Conservation (phyloP, 2,113 vertebrate genomes). For the Chloebia gouldiae region DNA sequence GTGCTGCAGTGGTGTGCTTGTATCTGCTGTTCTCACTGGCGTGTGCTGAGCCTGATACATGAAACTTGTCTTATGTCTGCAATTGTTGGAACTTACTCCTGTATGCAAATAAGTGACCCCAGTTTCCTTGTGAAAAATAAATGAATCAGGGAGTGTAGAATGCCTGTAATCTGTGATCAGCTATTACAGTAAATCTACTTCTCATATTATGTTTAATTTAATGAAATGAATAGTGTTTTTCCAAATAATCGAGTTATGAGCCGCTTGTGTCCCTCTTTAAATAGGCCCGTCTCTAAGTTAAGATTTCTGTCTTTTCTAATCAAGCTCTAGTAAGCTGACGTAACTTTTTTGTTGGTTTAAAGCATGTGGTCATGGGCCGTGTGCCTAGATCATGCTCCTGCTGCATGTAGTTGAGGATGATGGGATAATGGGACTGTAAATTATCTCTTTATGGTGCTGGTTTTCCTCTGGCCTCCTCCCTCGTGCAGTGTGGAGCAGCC, state of each 20-base stretch:
- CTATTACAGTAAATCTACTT: slow-evolving; percentile 41
- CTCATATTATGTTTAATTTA: slow-evolving; percentile 29
- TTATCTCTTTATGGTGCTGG: slow-evolving; percentile 13
- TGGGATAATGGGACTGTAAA: slow-evolving; percentile 43
- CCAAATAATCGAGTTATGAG: slow-evolving; percentile 20
- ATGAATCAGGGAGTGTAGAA: not conserved
- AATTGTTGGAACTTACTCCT: not conserved
- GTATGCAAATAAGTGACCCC: not conserved
- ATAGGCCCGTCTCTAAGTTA: not conserved
- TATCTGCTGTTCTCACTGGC: not conserved
- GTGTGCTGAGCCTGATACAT: not conserved
- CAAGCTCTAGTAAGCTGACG: not conserved
- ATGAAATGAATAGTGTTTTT: slow-evolving; percentile 29
- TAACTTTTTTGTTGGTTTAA: not conserved
- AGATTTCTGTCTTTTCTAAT: not conserved
- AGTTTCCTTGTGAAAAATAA: slow-evolving; percentile 36
- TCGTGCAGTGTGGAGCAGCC: slow-evolving; percentile 17
- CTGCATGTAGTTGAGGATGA: not conserved
- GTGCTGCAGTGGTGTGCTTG: not conserved
- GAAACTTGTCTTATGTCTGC: not conserved
- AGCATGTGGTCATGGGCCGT: not conserved
- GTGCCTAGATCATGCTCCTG: not conserved
- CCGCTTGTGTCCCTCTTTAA: not conserved
- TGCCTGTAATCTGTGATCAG: slow-evolving; percentile 31
- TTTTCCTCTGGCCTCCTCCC: slow-evolving; percentile 14